Conservation (phyloP, 1,140 invertebrate genomes). For the Drosophila saltans region DNA sequence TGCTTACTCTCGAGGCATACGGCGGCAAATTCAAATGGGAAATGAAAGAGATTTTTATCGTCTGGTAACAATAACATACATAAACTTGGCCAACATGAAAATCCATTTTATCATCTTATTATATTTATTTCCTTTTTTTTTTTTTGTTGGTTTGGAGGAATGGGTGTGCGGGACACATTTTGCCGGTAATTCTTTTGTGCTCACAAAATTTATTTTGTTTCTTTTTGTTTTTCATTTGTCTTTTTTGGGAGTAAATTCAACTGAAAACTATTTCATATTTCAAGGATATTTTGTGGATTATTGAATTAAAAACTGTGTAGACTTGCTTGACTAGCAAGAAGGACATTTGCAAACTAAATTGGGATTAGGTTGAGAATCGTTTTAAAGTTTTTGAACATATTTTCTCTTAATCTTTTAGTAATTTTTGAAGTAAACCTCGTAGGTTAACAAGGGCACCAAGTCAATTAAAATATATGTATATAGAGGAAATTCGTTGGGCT, state of each 20-base stretch:
- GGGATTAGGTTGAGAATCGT: too few species aligned
- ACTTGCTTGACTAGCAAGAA: too few species aligned
- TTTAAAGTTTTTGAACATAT: too few species aligned
- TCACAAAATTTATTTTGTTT: too few species aligned
- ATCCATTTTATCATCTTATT: slow-evolving; percentile 75
- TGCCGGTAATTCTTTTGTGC: too few species aligned
- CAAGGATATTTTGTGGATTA: background rate
- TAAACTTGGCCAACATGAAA: slow-evolving; percentile 66
- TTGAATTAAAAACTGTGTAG: too few species aligned
- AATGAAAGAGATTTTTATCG: slow-evolving; percentile 78
- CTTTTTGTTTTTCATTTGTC: too few species aligned
- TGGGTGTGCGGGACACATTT: background rate
- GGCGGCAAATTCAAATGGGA: slow-evolving; percentile 74
- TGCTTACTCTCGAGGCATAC: slow-evolving; percentile 35
- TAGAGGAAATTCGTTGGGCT: too few species aligned
- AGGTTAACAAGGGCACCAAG: background rate
- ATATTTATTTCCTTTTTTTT: slow-evolving; percentile 57
- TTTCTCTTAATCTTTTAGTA: background rate
- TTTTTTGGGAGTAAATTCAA: background rate
- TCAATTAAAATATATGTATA: background rate
- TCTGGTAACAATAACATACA: slow-evolving; percentile 38
- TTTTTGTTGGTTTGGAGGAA: background rate
- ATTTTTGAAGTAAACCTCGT: background rate
- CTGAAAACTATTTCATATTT: background rate
- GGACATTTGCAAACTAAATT: too few species aligned